A percentile compares a stretch with the other conserved stretches of the same genome.
phyloP scores from a whole-genome alignment of 2,888 invertebrate species.

The Ceramica pisi region DNA sequence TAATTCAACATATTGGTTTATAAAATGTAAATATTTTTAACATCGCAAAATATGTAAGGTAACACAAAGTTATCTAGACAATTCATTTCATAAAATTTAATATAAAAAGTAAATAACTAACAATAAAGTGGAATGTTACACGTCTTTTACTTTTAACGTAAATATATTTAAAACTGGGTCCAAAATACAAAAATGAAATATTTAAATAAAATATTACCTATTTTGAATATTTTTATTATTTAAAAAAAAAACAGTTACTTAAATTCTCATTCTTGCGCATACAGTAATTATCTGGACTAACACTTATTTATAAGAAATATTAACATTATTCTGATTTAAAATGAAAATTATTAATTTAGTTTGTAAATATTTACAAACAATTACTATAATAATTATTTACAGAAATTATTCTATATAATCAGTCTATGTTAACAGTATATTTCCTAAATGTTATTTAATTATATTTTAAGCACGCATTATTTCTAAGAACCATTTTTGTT shows the following conservation, averaged over 20 bases:
- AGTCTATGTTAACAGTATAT: constrained; percentile 85
- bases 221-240: constrained; percentile 14
- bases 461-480: constrained; percentile 46
- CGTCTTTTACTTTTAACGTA: background rate
- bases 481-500: constrained; percentile 10
- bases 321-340: constrained; percentile 60
- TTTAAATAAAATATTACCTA: background rate
- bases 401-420: constrained; percentile 81
- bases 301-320: constrained; percentile 63
- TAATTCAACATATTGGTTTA: background rate
- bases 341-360: constrained; percentile 65
- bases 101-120: too few species aligned
- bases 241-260: constrained; percentile 28
- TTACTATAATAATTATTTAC: constrained; percentile 61
- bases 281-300: constrained; percentile 64
- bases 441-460: constrained; percentile 45
- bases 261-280: constrained; percentile 27
- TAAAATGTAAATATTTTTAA: background rate
- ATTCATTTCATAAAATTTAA: background rate
- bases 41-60: background rate
- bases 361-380: constrained; percentile 73
- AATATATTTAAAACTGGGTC: background rate
- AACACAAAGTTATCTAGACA: background rate
- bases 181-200: background rate
- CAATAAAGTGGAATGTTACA: background rate